phyloP scores from a whole-genome alignment of 1,140 invertebrate species.

The Portunus trituberculatus region DNA sequence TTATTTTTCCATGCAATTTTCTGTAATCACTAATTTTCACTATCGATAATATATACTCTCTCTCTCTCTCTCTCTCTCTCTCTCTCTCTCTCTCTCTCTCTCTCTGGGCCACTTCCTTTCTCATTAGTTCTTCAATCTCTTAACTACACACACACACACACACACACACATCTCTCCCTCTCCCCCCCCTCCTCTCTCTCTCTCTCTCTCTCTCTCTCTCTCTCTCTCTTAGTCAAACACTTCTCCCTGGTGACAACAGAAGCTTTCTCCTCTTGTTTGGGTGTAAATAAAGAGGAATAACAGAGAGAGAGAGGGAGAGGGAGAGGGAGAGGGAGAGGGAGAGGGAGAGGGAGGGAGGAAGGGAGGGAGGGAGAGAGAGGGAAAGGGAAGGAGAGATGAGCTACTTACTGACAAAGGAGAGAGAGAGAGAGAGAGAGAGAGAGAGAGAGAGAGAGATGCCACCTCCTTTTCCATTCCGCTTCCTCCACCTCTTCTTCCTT shows the following conservation, averaged over 20 bases:
- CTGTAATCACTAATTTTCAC: no score
- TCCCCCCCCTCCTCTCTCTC: background rate
- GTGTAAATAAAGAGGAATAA: background rate
- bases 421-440: constrained; percentile 20
- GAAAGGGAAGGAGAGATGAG: background rate
- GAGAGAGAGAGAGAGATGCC: background rate
- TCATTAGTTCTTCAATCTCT: background rate
- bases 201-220: constrained; percentile 39
- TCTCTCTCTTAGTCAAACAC: background rate
- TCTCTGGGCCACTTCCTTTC: background rate
- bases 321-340: background rate
- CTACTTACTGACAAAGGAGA: background rate
- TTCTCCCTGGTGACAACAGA: background rate
- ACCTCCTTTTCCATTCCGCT: background rate
- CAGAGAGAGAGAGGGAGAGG: background rate
- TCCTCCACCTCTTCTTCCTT: background rate
- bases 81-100: constrained; percentile 33
- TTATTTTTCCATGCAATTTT: no score
- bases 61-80: constrained; percentile 23
- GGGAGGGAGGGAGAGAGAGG: background rate
- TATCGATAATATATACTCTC: background rate
- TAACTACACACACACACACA: background rate
- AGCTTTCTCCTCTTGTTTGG: background rate
- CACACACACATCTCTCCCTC: background rate
- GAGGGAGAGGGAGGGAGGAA: background rate